Evolutionary conservation across 2,888 invertebrate genomes (phyloP).

Genomic region (Scaeva pyrastri): DNA sequence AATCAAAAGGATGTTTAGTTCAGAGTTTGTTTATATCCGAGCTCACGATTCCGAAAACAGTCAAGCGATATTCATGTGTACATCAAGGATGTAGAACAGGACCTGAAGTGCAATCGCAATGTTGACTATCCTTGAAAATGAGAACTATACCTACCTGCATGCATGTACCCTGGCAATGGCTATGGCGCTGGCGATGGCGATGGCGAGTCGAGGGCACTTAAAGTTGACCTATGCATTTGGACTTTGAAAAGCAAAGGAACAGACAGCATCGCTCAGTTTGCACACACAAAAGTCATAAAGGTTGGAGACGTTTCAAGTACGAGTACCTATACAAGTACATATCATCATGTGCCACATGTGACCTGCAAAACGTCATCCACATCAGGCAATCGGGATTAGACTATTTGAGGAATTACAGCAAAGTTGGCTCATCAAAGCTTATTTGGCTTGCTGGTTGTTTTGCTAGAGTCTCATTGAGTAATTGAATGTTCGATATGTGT

Average conservation of each 20-base stretch:
- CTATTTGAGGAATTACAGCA: not conserved
- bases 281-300: constrained; percentile 34
- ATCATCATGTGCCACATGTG: not conserved
- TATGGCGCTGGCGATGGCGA: not conserved
- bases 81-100: constrained; percentile 29
- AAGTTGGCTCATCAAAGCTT: not conserved
- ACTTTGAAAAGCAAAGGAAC: constrained; percentile 44
- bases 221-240: constrained; percentile 65
- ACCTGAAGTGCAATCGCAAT: constrained; percentile 60
- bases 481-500: not conserved
- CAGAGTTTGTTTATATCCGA: constrained; percentile 34
- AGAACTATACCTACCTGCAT: constrained; percentile 14
- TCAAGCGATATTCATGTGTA: constrained; percentile 38
- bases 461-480: not conserved
- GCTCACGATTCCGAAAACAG: constrained; percentile 42
- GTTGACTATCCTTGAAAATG: constrained; percentile 65
- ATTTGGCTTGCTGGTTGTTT: too few relatives aligned
- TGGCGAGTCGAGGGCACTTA: constrained; percentile 47
- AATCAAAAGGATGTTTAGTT: constrained; percentile 70
- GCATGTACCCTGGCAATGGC: not conserved
- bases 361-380: not conserved
- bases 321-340: too few relatives aligned
- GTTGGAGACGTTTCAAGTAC: constrained; percentile 43
- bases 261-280: constrained; percentile 36
- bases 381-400: not conserved